Base-by-base conservation (phyloP, 2,888 invertebrate species). In the Cerastoderma edule region DNA sequence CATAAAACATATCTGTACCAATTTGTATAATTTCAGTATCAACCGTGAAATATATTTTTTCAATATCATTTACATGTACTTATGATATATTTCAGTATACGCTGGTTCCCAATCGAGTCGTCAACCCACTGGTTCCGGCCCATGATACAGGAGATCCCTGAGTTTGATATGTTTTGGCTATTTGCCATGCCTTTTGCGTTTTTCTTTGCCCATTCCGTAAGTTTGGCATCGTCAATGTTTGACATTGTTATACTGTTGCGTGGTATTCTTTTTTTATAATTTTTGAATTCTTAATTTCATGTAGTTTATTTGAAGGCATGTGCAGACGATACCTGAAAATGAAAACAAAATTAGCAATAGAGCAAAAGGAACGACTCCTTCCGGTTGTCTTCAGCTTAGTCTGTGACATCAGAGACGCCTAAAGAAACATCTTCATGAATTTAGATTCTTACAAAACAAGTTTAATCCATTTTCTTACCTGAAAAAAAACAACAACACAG, bases 31-130 rank as follows among this genome's bases (percentile, higher is more conserved):
- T 39, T 8, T 10, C 16, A 8, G 10, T 10, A 13, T 16, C 8
- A 16, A 13, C 39, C 16, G 39, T 39, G 39, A 16, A 8, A 39
- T 39, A 8, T 39, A 39, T 10, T 39, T 39, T 39, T 10, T 10
- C 39, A 8, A 54, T 22, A 35, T 30, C 22, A 3, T 19, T 67
- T 66, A n/a, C 10, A 13, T 35, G 46, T 72, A 39, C 39, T 46
- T 19, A 46, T 30, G 13, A 13, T 33, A 22, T 57, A 48, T 60
- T 77, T 44, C 79, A 89, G 89, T 30, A 78, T 88, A 19, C 84
- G 89, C 32, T 89, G 89, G 89, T 88, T 80, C 70, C 87, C 88
- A 30, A 69, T 46, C 2, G 67, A 76, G 13, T 80, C 85, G 10
- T 89, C 89, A 24, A 16, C 53, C 2, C 66, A 80, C 67, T 89